Evolutionary conservation across 2,888 invertebrate genomes (phyloP), one percentile per base, ranked within the genome.

Genomic region (Mesoligia furuncula): DNA sequence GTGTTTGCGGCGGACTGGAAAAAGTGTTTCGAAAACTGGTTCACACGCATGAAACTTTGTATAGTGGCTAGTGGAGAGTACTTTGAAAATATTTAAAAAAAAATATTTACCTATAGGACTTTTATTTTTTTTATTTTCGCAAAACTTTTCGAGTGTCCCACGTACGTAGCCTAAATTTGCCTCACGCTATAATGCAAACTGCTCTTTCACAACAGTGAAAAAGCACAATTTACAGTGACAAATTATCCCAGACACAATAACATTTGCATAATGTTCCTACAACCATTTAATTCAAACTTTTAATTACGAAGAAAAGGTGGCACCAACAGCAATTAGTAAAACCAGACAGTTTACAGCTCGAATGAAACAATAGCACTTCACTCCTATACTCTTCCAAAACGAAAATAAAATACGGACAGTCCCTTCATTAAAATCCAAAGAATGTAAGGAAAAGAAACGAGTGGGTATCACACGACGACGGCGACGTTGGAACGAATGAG

Each of bases 401-500:
- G 45, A 69, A 51, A 68, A 75, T 39, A 65, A 64, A 73, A 75
- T 42, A 36, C 31, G 73, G 68, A 65, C 39, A 61, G 42, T 45
- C 75, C 64, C 74, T 77, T 83, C 79, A 79, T 81, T 86, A 80
- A 75, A 77, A 80, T 71, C 66, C 65, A 67, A 85, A 82, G 74
- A 82, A 86, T 79, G 77, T 64, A 45, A 51, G 64, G 31, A 66
- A 87, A 88, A 84, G 66, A 80, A 75, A 75, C 64, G 75, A 84
- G 27, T 77, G 70, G 31, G 79, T 80, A 83, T 88, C 87, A 83
- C 88, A 88, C 85, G 83, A 88, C 85, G 83, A 77, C 73, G 73
- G 87, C 85, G 83, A 78, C 74, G 73, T 76, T 68, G 77, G 68
- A 78, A 79, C 75, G 73, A 65, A 68, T 81, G 79, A 82, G 77